These are phyloP conservation scores for Ericerus pela DNA, from an alignment of 1,140 invertebrate species.

Conservation along the genomic window DNA sequence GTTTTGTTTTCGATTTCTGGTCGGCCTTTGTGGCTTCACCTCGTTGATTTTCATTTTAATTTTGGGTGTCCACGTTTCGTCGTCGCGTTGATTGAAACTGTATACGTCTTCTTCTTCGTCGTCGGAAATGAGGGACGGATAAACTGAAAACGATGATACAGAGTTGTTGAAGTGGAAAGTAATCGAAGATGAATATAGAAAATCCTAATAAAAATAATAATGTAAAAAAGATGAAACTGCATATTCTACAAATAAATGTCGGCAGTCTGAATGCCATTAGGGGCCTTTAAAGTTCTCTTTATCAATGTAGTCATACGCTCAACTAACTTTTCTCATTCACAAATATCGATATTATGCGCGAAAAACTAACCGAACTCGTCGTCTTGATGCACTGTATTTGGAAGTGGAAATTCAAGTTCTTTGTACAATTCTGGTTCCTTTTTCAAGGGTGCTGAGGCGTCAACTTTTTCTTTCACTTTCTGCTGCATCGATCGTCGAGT, in stretches of 20 bases:
- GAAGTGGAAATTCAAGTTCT: not conserved
- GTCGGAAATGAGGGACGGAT: not conserved
- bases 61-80: conserved; percentile 3
- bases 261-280: too few relatives aligned
- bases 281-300: too few relatives aligned
- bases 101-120: conserved; percentile 3
- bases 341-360: too few relatives aligned
- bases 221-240: too few relatives aligned
- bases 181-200: too few relatives aligned
- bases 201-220: too few relatives aligned
- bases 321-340: too few relatives aligned
- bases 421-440: not conserved
- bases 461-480: not conserved
- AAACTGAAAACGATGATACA: too few relatives aligned
- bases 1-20: not conserved
- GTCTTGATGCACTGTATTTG: not conserved
- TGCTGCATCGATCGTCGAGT: not conserved
- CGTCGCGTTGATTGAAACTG: conserved; percentile 1
- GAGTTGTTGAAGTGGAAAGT: too few relatives aligned
- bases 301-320: too few relatives aligned
- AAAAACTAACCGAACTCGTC: not conserved
- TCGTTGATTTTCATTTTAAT: conserved; percentile 9
- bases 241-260: too few relatives aligned
- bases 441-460: not conserved
- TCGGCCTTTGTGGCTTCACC: not conserved